Conservation (phyloP, 1,140 invertebrate genomes). For the Drosophila varians region DNA sequence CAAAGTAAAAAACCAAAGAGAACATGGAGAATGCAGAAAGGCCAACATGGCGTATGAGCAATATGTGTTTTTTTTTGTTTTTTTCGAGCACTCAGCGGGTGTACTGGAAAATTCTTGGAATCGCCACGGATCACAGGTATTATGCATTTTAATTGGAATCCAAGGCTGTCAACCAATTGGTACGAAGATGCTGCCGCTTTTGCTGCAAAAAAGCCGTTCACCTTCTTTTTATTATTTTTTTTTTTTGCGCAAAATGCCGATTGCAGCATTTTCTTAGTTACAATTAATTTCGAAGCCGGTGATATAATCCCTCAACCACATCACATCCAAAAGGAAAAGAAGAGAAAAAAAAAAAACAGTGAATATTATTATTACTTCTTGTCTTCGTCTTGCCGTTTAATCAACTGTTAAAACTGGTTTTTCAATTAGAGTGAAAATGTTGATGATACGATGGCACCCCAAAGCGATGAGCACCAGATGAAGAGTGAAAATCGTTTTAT, state of each 20-base stretch:
- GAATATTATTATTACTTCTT: constrained; percentile 64
- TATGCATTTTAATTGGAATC: constrained; percentile 51
- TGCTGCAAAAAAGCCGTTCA: constrained; percentile 58
- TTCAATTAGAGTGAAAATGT: constrained; percentile 82
- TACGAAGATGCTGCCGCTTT: constrained; percentile 41
- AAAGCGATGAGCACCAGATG: constrained; percentile 42
- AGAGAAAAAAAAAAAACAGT: constrained; percentile 1
- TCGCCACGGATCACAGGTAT: constrained; percentile 54
- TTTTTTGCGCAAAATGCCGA: constrained; percentile 39
- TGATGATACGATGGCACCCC: constrained; percentile 72
- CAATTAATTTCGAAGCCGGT: constrained; percentile 68
- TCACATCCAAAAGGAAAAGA: constrained; percentile 23
- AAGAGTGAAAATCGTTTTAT: constrained; percentile 76
- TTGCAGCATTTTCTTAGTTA: constrained; percentile 66
- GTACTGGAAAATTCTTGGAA: constrained; percentile 65
- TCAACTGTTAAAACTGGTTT: constrained; percentile 80
- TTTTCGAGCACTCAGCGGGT: not conserved
- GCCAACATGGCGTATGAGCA: constrained; percentile 60
- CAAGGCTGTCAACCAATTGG: constrained; percentile 42
- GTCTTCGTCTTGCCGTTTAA: constrained; percentile 62
- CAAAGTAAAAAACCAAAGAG: not conserved
- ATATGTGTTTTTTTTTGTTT: constrained; percentile 23
- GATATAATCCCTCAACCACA: constrained; percentile 67
- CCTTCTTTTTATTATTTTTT: constrained; percentile 46
- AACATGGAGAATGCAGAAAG: constrained; percentile 25